Conservation (phyloP, 2,113 vertebrate genomes). For the Hippocampus barbouri region DNA sequence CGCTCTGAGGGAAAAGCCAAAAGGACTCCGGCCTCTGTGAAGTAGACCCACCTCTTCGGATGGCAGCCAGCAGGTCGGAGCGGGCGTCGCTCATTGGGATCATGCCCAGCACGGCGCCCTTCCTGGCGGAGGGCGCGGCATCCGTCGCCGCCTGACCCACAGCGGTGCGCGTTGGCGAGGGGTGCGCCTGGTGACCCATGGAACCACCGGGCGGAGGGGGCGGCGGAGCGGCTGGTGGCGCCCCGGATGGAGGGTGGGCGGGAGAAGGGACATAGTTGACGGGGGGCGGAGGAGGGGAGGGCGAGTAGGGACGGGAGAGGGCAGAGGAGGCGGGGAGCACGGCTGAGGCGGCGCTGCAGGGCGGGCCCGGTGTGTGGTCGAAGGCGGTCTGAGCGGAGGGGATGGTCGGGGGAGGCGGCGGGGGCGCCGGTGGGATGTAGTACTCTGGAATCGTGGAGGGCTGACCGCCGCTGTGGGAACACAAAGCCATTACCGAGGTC, state of each 20-base stretch:
- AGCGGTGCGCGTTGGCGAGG: conserved; percentile 63
- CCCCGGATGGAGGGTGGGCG: conserved; percentile 62
- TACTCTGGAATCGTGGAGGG: conserved; percentile 80
- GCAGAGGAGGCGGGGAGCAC: conserved; percentile 77
- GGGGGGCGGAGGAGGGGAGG: conserved; percentile 76
- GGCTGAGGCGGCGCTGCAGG: conserved; percentile 63
- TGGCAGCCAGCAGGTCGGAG: conserved; percentile 87
- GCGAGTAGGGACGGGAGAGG: conserved; percentile 64
- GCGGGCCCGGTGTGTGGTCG: conserved; percentile 71
- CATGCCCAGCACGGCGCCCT: conserved; percentile 75
- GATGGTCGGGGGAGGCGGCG: conserved; percentile 82
- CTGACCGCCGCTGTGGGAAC: conserved; percentile 60
- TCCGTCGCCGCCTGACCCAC: conserved; percentile 57
- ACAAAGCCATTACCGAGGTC: background rate
- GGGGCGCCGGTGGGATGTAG: conserved; percentile 81
- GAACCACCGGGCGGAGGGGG: conserved; percentile 39
- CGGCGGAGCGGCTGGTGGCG: conserved; percentile 60
- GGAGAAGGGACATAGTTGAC: conserved; percentile 71
- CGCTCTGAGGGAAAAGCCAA: too few relatives aligned
- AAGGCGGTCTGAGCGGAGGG: conserved; percentile 85
- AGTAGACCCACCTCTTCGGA: conserved; percentile 80
- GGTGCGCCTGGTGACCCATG: conserved; percentile 38
- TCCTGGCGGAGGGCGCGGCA: conserved; percentile 59
- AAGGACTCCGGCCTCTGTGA: too few relatives aligned
- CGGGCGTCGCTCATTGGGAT: conserved; percentile 90